Conservation (phyloP, 2,113 vertebrate species). For the Lates calcarifer region DNA sequence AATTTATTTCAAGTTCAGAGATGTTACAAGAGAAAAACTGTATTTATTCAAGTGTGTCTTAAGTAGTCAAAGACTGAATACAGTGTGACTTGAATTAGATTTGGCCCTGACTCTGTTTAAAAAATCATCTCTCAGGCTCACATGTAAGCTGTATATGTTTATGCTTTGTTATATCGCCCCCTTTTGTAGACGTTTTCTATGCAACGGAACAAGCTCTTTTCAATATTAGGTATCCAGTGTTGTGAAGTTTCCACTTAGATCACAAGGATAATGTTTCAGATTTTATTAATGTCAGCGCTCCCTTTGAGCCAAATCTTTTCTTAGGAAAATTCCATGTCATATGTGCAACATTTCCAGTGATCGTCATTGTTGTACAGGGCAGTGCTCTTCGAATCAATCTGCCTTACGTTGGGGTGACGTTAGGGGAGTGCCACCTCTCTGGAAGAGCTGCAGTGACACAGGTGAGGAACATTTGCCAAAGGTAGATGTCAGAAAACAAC, state of each 20-base stretch:
- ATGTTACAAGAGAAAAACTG: constrained; percentile 41
- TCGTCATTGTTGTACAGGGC: constrained; percentile 18
- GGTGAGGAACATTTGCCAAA: constrained; percentile 72
- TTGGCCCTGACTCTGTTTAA: constrained; percentile 58
- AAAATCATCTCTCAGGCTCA: constrained; percentile 81
- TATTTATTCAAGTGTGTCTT: constrained; percentile 67
- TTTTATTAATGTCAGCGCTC: constrained; percentile 64
- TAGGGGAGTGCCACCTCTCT: constrained; percentile 40
- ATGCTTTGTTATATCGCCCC: constrained; percentile 72
- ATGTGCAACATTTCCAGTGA: constrained; percentile 36
- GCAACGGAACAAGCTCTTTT: constrained; percentile 79
- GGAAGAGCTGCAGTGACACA: constrained; percentile 59
- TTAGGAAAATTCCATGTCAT: constrained; percentile 42
- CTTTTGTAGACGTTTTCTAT: constrained; percentile 86
- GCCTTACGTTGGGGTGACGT: constrained; percentile 30
- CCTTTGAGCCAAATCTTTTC: constrained; percentile 72
- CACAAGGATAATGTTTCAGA: constrained; percentile 36
- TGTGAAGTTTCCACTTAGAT: constrained; percentile 58
- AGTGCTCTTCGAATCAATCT: constrained; percentile 49
- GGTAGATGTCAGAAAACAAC: constrained; percentile 69
- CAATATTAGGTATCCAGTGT: constrained; percentile 47
- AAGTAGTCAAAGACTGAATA: constrained; percentile 36
- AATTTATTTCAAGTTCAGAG: constrained; percentile 53
- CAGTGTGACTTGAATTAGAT: constrained; percentile 39
- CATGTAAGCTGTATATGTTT: constrained; percentile 68